phyloP scores from a whole-genome alignment of 2,888 invertebrate species.

The Mactromeris polynyma region DNA sequence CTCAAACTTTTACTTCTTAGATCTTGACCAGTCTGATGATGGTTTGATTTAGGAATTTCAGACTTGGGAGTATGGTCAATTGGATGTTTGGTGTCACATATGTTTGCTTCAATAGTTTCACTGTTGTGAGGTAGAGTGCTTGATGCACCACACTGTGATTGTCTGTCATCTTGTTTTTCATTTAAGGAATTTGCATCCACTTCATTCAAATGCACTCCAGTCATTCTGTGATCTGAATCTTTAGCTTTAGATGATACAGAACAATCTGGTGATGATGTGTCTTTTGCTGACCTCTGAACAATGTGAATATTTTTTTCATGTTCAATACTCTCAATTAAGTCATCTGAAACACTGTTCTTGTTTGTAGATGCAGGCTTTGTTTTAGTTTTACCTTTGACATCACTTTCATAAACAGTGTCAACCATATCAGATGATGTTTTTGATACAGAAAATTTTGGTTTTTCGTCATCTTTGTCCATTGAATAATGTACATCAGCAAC shows the following conservation, averaged over 20 bases:
- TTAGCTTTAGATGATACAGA: neutral
- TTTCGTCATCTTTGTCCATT: neutral
- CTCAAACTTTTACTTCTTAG: constrained; percentile 3
- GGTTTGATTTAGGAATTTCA: neutral
- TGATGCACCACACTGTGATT: no score
- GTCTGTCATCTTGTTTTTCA: neutral
- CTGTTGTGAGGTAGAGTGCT: no score
- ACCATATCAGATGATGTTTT: neutral
- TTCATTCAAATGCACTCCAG: neutral
- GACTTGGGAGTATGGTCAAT: neutral
- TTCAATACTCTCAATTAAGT: neutral
- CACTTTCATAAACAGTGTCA: neutral
- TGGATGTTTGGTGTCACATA: no score
- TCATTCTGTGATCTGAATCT: neutral
- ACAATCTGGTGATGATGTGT: neutral
- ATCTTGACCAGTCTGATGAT: neutral
- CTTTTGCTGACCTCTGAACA: neutral
- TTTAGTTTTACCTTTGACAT: neutral
- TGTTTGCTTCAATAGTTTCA: no score
- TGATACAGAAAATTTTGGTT: neutral
- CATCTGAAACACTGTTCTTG: neutral
- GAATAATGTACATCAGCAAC: constrained; percentile 15
- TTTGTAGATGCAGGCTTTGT: neutral
- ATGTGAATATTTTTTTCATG: neutral
- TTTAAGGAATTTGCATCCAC: no score